Conservation (phyloP, 2,888 invertebrate species). For the Pseudanteris insignis region DNA sequence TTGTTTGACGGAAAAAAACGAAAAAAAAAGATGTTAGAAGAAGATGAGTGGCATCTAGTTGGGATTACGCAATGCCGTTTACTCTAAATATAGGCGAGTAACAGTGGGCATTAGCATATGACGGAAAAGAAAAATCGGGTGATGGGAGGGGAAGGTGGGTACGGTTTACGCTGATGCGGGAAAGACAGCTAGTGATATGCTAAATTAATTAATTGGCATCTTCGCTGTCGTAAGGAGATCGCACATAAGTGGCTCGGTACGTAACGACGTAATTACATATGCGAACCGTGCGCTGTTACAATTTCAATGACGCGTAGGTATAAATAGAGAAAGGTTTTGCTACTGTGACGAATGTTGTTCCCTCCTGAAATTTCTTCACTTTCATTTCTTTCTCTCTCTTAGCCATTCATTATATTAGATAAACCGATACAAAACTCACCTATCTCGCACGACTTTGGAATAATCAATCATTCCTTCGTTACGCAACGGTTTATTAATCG, state of each 20-base stretch:
- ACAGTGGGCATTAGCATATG: too few species aligned
- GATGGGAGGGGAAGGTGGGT: too few species aligned
- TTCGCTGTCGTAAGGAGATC: constrained; percentile 45
- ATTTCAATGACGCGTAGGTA: constrained; percentile 38
- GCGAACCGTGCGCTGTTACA: constrained; percentile 32
- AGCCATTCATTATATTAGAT: constrained; percentile 31
- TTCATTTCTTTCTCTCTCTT: constrained; percentile 43
- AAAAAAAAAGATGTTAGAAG: too few species aligned
- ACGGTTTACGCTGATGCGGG: too few species aligned
- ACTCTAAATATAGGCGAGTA: too few species aligned
- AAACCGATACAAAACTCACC: constrained; percentile 22
- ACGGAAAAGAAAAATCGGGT: too few species aligned
- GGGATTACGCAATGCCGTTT: too few species aligned
- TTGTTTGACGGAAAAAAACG: too few species aligned
- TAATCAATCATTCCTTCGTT: constrained; percentile 22
- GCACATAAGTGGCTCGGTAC: constrained; percentile 42
- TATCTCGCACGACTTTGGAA: constrained; percentile 7
- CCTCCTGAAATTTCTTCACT: constrained; percentile 45
- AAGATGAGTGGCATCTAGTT: too few species aligned
- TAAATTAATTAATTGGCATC: too few species aligned
- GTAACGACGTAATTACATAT: constrained; percentile 46
- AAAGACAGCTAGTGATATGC: too few species aligned
- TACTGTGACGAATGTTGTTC: constrained; percentile 43
- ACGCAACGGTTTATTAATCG: too few species aligned
- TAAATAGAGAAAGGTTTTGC: constrained; percentile 46